Conservation (phyloP, 2,113 vertebrate genomes). For the Turdus rufiventris region DNA sequence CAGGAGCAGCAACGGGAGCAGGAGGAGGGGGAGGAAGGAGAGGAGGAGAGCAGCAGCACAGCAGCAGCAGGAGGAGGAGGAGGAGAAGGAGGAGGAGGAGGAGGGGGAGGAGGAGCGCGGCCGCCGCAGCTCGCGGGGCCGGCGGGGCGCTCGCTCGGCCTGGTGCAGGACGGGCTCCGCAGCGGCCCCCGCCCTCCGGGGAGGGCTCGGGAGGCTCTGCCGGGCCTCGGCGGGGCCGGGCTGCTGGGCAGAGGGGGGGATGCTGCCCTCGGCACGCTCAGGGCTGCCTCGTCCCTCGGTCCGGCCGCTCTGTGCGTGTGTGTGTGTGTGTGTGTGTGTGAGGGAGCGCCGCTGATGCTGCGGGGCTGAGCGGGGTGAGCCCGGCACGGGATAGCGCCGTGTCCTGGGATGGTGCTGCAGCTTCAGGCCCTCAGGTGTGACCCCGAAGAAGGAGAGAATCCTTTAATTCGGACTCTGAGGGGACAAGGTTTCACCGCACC, state of each 20-base stretch:
- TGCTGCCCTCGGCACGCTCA: neutral
- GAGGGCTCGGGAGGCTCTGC: neutral
- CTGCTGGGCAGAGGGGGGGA: neutral
- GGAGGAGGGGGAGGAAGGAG: neutral
- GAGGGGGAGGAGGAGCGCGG: neutral
- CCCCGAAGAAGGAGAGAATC: neutral
- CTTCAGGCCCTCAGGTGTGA: neutral
- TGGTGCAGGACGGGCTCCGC: conserved; percentile 65
- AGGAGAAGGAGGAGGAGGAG: neutral
- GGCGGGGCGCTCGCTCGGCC: conserved; percentile 57
- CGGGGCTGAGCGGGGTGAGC: no score
- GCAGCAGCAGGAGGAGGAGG: neutral
- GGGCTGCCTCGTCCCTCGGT: neutral
- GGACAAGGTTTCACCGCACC: neutral
- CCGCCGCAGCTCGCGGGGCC: conserved; percentile 41
- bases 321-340: neutral
- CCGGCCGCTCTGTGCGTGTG: neutral
- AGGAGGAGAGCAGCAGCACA: neutral
- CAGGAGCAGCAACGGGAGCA: neutral
- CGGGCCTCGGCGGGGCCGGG: neutral
- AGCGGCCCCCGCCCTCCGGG: neutral
- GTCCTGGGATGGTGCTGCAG: rapidly evolving
- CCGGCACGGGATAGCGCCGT: rapidly evolving
- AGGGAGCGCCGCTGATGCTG: no score
- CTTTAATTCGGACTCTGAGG: neutral